Percentiles rank a stretch among this genome's conserved stretches.
These are phyloP conservation scores for Pristionchus maxplancki DNA, from an alignment of 2,888 invertebrate genomes.

Conservation along the genomic window DNA sequence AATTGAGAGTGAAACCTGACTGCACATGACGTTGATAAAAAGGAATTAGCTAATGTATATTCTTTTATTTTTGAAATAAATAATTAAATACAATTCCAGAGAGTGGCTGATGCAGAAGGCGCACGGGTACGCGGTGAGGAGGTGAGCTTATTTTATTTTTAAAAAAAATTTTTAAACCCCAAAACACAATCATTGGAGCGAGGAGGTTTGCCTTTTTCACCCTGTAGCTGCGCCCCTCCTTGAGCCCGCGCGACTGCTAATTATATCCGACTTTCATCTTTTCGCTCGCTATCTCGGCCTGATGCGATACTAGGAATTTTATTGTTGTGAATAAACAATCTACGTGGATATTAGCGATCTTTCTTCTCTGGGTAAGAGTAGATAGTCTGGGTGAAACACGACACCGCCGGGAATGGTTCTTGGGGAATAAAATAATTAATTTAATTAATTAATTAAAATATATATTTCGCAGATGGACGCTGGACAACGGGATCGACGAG, in stretches of 20 bases:
- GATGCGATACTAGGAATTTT: too few relatives aligned
- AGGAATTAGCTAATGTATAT: neutral
- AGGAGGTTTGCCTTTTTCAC: too few relatives aligned
- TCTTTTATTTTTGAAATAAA: neutral
- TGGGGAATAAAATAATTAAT: neutral
- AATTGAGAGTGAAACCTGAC: neutral
- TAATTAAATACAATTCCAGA: constrained; percentile 50
- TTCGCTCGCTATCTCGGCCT: too few relatives aligned
- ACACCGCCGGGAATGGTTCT: neutral
- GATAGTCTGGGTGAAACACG: too few relatives aligned
- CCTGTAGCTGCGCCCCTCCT: too few relatives aligned
- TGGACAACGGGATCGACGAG: constrained; percentile 92
- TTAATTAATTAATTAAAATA: neutral
- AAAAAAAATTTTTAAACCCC: neutral
- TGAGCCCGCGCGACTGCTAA: too few relatives aligned
- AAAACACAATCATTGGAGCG: too few relatives aligned
- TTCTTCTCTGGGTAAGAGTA: too few relatives aligned
- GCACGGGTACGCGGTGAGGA: constrained; percentile 57
- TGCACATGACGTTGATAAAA: neutral
- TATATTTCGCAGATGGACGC: constrained; percentile 86
- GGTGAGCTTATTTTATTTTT: neutral
- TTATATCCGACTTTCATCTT: too few relatives aligned
- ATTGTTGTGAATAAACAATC: too few relatives aligned
- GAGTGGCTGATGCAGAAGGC: constrained; percentile 78
- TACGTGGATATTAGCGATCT: too few relatives aligned